Percentiles rank a stretch among this genome's conserved stretches.
phyloP scores from a whole-genome alignment of 2,113 vertebrate species.

The Mungos mungo region DNA sequence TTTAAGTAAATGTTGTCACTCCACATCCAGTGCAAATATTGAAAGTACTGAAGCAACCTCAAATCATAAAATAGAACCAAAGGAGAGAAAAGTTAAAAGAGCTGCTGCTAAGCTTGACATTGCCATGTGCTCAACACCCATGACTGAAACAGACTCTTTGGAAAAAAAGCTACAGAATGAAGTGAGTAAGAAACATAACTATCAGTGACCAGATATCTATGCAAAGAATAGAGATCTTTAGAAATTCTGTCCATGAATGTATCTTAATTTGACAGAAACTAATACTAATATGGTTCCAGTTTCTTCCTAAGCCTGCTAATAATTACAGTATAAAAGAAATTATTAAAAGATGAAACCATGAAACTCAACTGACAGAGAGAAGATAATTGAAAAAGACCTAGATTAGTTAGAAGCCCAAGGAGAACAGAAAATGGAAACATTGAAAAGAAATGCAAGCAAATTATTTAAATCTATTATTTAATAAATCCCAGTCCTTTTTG shows the following conservation, averaged over 20 bases:
- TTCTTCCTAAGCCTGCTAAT: not conserved
- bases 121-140: not conserved
- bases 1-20: constrained; percentile 63
- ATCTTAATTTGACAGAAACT: not conserved
- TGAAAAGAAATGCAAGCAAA: not conserved
- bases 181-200: constrained; percentile 49
- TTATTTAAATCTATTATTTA: not conserved
- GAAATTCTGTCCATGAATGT: not conserved
- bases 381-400: not conserved
- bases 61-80: not conserved
- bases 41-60: not conserved
- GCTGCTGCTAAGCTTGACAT: not conserved
- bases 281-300: not conserved
- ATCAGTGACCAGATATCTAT: not conserved
- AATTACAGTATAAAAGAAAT: not conserved
- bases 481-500: not conserved
- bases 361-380: not conserved
- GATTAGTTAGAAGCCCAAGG: not conserved
- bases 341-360: not conserved
- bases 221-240: not conserved
- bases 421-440: not conserved
- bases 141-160: not conserved
- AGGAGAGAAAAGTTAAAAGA: not conserved
- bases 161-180: not conserved
- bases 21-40: not conserved